Percentiles rank a stretch among this genome's conserved stretches.
Evolutionary conservation across 2,888 invertebrate species (phyloP).

Genomic region (Saturnia pavonia): DNA sequence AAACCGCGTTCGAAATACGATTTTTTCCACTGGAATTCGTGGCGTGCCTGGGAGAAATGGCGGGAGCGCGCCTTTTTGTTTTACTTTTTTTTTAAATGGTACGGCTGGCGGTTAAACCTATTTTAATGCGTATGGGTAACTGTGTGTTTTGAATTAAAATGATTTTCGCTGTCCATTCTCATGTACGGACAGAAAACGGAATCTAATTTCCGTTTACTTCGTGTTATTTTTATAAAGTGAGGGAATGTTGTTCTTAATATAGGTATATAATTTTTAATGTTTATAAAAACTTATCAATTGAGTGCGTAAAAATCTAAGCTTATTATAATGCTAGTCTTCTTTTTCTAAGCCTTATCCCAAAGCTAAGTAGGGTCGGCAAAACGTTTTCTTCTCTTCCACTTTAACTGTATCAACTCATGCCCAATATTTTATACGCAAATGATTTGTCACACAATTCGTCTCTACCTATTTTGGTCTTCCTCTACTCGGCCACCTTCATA

Average conservation of each 20-base stretch:
- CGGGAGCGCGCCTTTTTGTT: slow-evolving; percentile 78
- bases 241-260: neutral
- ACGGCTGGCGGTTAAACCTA: slow-evolving; percentile 80
- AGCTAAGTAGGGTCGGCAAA: too few relatives aligned
- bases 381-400: too few relatives aligned
- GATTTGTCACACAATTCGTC: too few relatives aligned
- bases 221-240: slow-evolving; percentile 14
- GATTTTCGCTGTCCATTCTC: slow-evolving; percentile 52
- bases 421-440: too few relatives aligned
- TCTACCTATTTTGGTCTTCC: too few relatives aligned
- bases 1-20: slow-evolving; percentile 82
- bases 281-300: neutral
- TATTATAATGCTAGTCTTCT: too few relatives aligned
- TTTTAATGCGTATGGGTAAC: slow-evolving; percentile 80
- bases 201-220: slow-evolving; percentile 21
- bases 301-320: neutral
- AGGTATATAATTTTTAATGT: slow-evolving; percentile 3
- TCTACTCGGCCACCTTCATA: too few relatives aligned
- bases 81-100: slow-evolving; percentile 77
- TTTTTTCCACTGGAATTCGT: slow-evolving; percentile 81
- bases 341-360: too few relatives aligned
- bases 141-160: slow-evolving; percentile 80
- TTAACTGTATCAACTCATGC: too few relatives aligned
- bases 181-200: slow-evolving; percentile 49
- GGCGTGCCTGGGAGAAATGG: slow-evolving; percentile 76